Percentiles rank a stretch among this genome's conserved stretches.
Conservation (phyloP, 2,113 vertebrate genomes). For the Malaclemys terrapin region DNA sequence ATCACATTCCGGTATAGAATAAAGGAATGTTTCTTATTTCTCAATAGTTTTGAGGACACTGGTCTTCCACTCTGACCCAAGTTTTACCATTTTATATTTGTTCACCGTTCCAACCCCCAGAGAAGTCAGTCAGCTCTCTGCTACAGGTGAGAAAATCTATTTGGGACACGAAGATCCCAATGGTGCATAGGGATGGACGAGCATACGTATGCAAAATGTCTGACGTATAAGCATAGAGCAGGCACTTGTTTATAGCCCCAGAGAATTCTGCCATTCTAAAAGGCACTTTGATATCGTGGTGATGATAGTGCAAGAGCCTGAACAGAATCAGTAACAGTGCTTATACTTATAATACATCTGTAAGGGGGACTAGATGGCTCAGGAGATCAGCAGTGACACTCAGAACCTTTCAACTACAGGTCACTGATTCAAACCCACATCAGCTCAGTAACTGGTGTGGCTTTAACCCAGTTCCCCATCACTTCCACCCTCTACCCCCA, state of each 20-base stretch:
- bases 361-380: background rate
- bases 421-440: background rate
- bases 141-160: background rate
- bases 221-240: background rate
- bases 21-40: background rate
- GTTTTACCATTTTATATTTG: background rate
- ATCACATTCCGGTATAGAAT: background rate
- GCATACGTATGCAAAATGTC: background rate
- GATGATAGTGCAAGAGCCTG: background rate
- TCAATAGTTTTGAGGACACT: background rate
- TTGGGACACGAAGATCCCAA: background rate
- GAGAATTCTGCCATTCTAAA: background rate
- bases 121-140: background rate
- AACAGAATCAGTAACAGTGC: background rate
- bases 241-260: background rate
- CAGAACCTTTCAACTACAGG: background rate
- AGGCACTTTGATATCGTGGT: background rate
- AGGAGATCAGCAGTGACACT: background rate
- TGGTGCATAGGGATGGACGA: background rate
- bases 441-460: background rate
- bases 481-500: background rate
- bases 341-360: background rate
- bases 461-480: background rate
- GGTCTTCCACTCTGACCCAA: background rate
- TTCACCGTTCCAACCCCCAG: background rate